Base-by-base conservation (phyloP, 2,797 vertebrate species). In the Pipistrellus kuhlii region DNA sequence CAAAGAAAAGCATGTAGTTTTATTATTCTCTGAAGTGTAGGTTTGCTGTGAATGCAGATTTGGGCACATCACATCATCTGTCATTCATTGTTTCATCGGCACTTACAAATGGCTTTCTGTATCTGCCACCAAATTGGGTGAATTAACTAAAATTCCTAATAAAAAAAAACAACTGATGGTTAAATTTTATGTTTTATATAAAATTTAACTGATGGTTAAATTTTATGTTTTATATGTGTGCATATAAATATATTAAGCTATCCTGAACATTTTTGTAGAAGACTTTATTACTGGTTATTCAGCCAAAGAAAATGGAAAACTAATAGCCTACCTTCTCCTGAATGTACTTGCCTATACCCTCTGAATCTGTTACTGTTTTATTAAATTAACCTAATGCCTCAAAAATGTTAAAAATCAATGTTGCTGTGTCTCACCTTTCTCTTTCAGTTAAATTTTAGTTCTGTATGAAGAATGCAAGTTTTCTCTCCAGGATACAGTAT, bases 191-290 rank as follows among this genome's bases (percentile, higher is more conserved):
- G 4, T 86, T 25, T 5, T n/a, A 53, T 30, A 30, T 32, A 35
- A 35, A 35, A 35, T 35, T 35, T 35, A 84, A 32, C 18, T 76
- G 32, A 44, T 71, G n/a, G 73, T 77, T 85, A 53, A 75, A 66
- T 86, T n/a, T 78, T 53, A 66, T 76, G 4, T 86, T 25, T 5
- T n/a, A 53, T 30, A 30, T 32, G 35, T 71, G 69, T 41, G 38
- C 38, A 71, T 69, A 69, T 71, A 53, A 76, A 76, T n/a, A 87
- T 30, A 59, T 53, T 20, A 69, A 85, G 10, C 11, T 80, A n/a
- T 5, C 57, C 84, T 90, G 64, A 73, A 94, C 86, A 57, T 73
- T 53, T 44, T 64, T 46, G 30, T 57, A 30, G 93, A 83, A 84
- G 8, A 8, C 8, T 88, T 71, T 91, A 8, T 69, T 84, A 38